Percentiles rank a stretch among this genome's conserved stretches.
Evolutionary conservation across 35 echinoderm and acorn worm genomes (phyloP).

Genomic region (Holothuria glaberrima): DNA sequence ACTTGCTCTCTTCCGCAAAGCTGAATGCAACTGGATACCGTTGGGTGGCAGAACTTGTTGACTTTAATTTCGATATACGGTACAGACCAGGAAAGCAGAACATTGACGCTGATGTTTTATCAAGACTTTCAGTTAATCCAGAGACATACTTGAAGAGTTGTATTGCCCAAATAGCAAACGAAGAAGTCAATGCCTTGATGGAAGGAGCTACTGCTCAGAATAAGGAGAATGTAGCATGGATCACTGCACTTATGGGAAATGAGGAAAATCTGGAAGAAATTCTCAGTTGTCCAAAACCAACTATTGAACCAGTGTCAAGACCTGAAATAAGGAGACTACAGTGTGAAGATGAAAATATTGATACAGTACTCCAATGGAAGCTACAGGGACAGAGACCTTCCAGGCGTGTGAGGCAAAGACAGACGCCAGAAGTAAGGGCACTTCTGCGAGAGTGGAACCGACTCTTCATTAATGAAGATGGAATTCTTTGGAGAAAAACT

Average conservation of each 20-base stretch:
- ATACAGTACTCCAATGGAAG: not conserved
- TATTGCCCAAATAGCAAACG: too few species aligned
- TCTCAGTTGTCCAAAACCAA: slow-evolving; percentile 4
- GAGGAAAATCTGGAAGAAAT: not conserved
- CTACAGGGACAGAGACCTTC: too few species aligned
- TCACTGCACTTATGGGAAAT: not conserved
- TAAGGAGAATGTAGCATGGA: too few species aligned
- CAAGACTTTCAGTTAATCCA: not conserved
- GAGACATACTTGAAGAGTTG: not conserved
- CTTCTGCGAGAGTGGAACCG: slow-evolving; percentile 65
- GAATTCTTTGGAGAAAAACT: slow-evolving; percentile 53
- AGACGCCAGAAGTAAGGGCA: too few species aligned
- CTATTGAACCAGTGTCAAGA: not conserved
- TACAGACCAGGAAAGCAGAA: slow-evolving; percentile 63
- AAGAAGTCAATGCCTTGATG: too few species aligned
- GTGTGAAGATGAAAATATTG: not conserved
- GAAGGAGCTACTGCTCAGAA: too few species aligned
- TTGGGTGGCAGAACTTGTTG: slow-evolving; percentile 70
- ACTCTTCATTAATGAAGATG: slow-evolving; percentile 50
- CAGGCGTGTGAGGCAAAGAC: too few species aligned
- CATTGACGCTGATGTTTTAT: slow-evolving; percentile 66
- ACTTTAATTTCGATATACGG: slow-evolving; percentile 70
- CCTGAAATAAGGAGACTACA: not conserved
- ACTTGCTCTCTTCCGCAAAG: slow-evolving; percentile 66
- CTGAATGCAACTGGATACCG: slow-evolving; percentile 73